Percentiles rank a stretch among this genome's conserved stretches.
These are phyloP conservation scores for Heterocephalus glaber DNA, from an alignment of 2,113 vertebrate genomes.

Conservation along the genomic window DNA sequence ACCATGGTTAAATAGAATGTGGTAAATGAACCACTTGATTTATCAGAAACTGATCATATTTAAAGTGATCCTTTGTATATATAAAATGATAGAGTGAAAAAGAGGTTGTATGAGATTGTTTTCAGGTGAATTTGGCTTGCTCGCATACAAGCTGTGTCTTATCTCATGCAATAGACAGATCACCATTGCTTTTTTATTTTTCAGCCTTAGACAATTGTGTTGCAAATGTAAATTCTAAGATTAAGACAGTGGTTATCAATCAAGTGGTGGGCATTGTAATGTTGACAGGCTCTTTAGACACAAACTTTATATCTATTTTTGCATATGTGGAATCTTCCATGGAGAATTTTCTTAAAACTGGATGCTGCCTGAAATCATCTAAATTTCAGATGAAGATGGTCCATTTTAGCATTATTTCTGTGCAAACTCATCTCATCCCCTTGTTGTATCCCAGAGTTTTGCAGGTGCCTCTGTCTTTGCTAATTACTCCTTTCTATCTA, in stretches of 20 bases:
- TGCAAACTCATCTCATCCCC: not conserved
- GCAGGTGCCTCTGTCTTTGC: not conserved
- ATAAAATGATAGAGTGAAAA: not conserved
- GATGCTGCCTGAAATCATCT: not conserved
- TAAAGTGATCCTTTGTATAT: not conserved
- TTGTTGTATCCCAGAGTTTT: not conserved
- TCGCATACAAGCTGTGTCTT: not conserved
- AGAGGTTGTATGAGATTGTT: not conserved
- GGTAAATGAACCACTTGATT: not conserved
- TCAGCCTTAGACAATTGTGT: not conserved
- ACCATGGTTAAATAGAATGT: fast-evolving
- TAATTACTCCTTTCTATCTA: not conserved
- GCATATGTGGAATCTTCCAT: not conserved
- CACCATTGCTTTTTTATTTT: too few relatives aligned
- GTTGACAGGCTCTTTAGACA: not conserved
- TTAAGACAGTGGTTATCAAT: not conserved
- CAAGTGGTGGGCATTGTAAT: not conserved
- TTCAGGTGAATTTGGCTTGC: not conserved
- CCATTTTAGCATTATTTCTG: constrained; percentile 1
- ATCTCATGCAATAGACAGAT: not conserved
- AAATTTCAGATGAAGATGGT: not conserved
- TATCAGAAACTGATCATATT: not conserved
- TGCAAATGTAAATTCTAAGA: not conserved
- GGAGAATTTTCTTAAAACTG: not conserved
- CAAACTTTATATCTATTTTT: not conserved